Conservation (phyloP, 2,797 vertebrate species). For the Holocentrus rufus region DNA sequence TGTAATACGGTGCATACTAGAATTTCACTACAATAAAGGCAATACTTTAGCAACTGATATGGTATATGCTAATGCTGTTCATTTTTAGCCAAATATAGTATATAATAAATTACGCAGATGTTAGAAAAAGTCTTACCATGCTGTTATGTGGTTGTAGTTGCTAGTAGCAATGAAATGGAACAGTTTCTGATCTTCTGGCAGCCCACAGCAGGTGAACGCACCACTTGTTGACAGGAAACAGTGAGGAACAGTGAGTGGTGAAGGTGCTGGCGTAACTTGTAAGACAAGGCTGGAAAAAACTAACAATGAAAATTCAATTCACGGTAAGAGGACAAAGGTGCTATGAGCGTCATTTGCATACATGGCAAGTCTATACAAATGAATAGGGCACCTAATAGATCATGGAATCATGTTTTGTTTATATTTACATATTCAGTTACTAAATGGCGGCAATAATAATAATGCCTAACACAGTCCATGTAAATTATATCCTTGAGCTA, state of each 20-base stretch:
- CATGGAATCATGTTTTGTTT: no score
- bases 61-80: background rate
- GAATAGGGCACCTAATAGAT: background rate
- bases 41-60: background rate
- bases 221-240: slow-evolving; percentile 57
- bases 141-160: slow-evolving; percentile 24
- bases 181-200: background rate
- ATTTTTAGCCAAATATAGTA: background rate
- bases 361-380: background rate
- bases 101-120: background rate
- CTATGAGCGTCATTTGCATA: slow-evolving; percentile 23
- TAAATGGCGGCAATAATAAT: no score
- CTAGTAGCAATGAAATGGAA: slow-evolving; percentile 3
- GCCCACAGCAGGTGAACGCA: slow-evolving; percentile 28
- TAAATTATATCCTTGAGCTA: no score
- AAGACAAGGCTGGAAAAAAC: slow-evolving; percentile 4
- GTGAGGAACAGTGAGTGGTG: slow-evolving; percentile 53
- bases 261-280: slow-evolving; percentile 10
- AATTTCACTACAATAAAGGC: no score
- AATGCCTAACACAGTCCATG: no score
- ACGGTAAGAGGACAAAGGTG: background rate
- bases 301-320: background rate
- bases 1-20: no score
- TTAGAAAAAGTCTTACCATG: slow-evolving; percentile 68
- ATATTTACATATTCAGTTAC: no score